Evolutionary conservation across 2,888 invertebrate species (phyloP).

Genomic region (Drosophila dives): DNA sequence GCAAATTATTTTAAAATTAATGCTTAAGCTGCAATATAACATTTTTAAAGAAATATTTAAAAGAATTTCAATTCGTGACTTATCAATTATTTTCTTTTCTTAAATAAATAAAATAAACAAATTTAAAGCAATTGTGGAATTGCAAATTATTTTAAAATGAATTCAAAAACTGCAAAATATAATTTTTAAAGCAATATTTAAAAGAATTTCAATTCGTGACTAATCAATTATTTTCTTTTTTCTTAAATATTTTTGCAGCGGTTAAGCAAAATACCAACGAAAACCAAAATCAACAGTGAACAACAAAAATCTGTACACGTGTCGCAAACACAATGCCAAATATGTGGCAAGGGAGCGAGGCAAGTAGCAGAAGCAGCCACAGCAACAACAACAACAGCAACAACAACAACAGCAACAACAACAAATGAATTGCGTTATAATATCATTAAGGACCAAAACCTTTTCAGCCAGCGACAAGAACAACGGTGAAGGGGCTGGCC

Average conservation of each 20-base stretch:
- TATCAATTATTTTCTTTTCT: too few relatives aligned
- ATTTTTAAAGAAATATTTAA: too few relatives aligned
- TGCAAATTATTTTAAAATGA: not conserved
- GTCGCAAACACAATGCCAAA: constrained; percentile 57
- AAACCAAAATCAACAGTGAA: constrained; percentile 25
- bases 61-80: too few relatives aligned
- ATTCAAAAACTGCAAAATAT: not conserved
- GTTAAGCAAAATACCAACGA: constrained; percentile 14
- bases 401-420: constrained; percentile 32
- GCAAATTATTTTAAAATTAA: too few relatives aligned
- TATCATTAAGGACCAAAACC: constrained; percentile 79
- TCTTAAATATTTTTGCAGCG: constrained; percentile 59
- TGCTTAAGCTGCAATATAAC: too few relatives aligned
- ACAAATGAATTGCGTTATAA: constrained; percentile 76
- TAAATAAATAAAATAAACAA: not conserved
- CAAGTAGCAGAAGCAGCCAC: constrained; percentile 12
- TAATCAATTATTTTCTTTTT: constrained; percentile 18
- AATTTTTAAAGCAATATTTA: constrained; percentile 2
- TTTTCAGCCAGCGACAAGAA: constrained; percentile 47
- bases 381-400: constrained; percentile 17
- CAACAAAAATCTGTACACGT: constrained; percentile 49
- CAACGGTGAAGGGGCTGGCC: constrained; percentile 25
- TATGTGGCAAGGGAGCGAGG: constrained; percentile 31
- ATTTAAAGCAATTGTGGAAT: not conserved
- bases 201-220: constrained; percentile 1